Conservation (phyloP, 2,113 vertebrate species). For the Procavia capensis region DNA sequence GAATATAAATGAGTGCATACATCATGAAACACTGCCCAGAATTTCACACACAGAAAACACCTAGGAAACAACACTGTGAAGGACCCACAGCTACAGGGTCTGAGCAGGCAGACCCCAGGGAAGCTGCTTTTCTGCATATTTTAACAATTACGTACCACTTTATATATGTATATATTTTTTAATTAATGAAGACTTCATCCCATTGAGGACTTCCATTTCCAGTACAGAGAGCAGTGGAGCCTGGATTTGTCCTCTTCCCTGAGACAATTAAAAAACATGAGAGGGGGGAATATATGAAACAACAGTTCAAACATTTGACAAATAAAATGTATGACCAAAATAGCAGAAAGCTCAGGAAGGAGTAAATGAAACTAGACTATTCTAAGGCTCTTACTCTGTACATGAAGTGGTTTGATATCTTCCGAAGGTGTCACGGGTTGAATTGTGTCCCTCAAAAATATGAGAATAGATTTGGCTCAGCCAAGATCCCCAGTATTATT, state of each 20-base stretch:
- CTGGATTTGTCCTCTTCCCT: fast-evolving
- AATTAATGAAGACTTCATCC: background rate
- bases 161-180: too few species aligned
- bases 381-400: background rate
- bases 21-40: fast-evolving
- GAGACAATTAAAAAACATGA: background rate
- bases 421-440: too few species aligned
- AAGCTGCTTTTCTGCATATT: background rate
- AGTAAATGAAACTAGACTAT: background rate
- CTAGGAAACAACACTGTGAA: too few species aligned
- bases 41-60: background rate
- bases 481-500: too few species aligned
- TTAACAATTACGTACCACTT: fast-evolving
- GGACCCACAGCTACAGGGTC: too few species aligned
- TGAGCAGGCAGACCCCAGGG: fast-evolving
- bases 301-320: background rate
- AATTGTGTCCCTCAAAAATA: too few species aligned
- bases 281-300: fast-evolving
- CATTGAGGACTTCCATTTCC: background rate
- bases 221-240: background rate
- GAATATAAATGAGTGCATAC: too few species aligned
- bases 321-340: background rate
- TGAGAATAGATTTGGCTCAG: too few species aligned
- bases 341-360: fast-evolving
- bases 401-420: background rate